Conservation (phyloP, 1,140 invertebrate genomes). For the Drosophila burlai region DNA sequence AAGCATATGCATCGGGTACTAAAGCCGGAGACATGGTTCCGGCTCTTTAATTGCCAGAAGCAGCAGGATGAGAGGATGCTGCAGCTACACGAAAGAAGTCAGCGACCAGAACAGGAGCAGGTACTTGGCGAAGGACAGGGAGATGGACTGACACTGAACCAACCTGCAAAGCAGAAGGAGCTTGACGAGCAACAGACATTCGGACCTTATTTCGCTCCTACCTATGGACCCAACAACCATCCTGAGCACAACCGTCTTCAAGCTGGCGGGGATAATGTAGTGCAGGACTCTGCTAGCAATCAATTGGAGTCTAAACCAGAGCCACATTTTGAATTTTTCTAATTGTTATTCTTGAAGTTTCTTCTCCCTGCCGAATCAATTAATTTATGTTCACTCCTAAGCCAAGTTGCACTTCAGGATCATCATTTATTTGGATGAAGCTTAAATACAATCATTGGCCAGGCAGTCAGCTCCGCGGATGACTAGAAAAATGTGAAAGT, state of each 20-base stretch:
- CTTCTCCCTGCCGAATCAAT: constrained; percentile 13
- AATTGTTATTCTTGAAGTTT: constrained; percentile 9
- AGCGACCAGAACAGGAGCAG: neutral
- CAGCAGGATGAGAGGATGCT: neutral
- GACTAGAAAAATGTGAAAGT: neutral
- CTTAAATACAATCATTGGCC: neutral
- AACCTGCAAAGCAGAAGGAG: neutral
- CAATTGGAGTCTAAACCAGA: neutral
- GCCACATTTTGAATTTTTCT: neutral
- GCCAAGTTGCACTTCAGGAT: constrained; percentile 1
- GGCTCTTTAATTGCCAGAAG: constrained; percentile 17
- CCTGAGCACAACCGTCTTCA: neutral
- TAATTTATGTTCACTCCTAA: no score
- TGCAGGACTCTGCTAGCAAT: neutral
- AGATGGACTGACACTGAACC: neutral
- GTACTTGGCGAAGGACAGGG: neutral
- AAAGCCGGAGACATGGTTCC: constrained; percentile 6
- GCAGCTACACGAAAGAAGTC: neutral
- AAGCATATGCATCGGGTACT: neutral
- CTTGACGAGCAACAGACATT: neutral
- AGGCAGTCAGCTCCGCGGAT: neutral
- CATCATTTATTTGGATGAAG: constrained; percentile 18
- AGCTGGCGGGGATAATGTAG: constrained; percentile 3
- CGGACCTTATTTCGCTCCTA: neutral
- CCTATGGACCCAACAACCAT: neutral